Evolutionary conservation across 1,140 invertebrate species (phyloP), one percentile per base, ranked within the genome.

Genomic region (Bombus difficillimus): DNA sequence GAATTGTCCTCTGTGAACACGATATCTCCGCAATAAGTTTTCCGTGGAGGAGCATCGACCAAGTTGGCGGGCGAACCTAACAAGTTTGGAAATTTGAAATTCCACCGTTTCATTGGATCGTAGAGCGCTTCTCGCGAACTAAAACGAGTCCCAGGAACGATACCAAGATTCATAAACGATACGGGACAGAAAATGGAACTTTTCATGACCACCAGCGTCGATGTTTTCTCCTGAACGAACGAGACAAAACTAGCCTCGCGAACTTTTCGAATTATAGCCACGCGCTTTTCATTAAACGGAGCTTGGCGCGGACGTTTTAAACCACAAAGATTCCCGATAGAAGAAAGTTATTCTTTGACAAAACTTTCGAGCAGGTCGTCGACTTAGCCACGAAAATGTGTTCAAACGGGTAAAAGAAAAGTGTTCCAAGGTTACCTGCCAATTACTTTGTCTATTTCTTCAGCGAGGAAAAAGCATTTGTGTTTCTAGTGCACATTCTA

Each of bases 1-100:
- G 76, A 85, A 90, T 90, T 89, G 89, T 77, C 86, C 79, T 82
- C 64, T 39, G 77, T 79, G 83, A 85, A 89, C 83, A 69, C 79
- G 85, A 87, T 89, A 87, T 81, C 43, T 37, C 34, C n/a, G 47
- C 77, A 57, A 59, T 66, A 82, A 90, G 73, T 90, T 85, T 13
- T 15, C 62, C 68, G 57, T 32, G 81, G 39, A 39, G 64, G 77
- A 43, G 74, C 81, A 85, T 75, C 84, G 69, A 76, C 64, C 47
- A 75, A 87, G 74, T 90, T 85, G 68, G 37, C 66, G 77, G 18
- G 18, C 18, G 47, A 22, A 53, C 18, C 47, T 22, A 53, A 22
- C 47, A 53, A 53, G 47, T 53, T 53, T 53, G 18, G 18, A 53
- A 53, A 53, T 53, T 53, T 53, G 47, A 81, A 89, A 86, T 85